phyloP scores from a whole-genome alignment of 2,888 invertebrate species.

The Merodon equestris region DNA sequence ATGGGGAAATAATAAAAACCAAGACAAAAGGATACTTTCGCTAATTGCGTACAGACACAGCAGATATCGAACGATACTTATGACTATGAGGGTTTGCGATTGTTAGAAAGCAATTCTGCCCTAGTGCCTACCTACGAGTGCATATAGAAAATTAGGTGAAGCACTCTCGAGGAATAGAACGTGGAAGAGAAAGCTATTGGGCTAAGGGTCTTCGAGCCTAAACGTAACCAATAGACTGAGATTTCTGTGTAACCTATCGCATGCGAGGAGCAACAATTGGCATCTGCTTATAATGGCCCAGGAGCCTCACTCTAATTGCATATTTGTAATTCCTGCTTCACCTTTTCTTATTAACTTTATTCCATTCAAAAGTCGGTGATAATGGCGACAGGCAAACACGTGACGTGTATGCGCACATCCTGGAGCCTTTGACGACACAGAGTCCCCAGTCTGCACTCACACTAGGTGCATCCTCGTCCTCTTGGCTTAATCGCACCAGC shows the following conservation, averaged over 20 bases:
- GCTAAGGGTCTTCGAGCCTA: too few species aligned
- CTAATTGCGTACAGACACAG: conserved; percentile 9
- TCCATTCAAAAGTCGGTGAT: background rate
- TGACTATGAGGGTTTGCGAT: too few species aligned
- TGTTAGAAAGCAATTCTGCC: too few species aligned
- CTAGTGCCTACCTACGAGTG: too few species aligned
- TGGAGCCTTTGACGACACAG: conserved; percentile 46
- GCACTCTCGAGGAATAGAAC: too few species aligned
- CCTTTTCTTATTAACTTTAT: conserved; percentile 39
- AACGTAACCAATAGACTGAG: too few species aligned
- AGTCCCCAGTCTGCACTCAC: conserved; percentile 4
- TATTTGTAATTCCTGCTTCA: conserved; percentile 43
- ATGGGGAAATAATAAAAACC: too few species aligned
- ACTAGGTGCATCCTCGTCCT: conserved; percentile 22
- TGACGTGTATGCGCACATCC: conserved; percentile 24
- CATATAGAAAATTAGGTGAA: too few species aligned
- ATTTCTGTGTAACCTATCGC: too few species aligned
- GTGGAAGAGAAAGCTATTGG: too few species aligned
- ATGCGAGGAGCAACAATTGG: background rate
- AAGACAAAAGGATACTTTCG: conserved; percentile 17
- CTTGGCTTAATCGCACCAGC: conserved; percentile 13
- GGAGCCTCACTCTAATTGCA: conserved; percentile 53
- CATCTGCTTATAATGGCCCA: background rate
- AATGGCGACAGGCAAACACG: conserved; percentile 30
- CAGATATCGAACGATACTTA: too few species aligned